Evolutionary conservation across 1,140 invertebrate species (phyloP), one percentile per base, ranked within the genome.

Genomic region (Drosophila pseudoananassae): DNA sequence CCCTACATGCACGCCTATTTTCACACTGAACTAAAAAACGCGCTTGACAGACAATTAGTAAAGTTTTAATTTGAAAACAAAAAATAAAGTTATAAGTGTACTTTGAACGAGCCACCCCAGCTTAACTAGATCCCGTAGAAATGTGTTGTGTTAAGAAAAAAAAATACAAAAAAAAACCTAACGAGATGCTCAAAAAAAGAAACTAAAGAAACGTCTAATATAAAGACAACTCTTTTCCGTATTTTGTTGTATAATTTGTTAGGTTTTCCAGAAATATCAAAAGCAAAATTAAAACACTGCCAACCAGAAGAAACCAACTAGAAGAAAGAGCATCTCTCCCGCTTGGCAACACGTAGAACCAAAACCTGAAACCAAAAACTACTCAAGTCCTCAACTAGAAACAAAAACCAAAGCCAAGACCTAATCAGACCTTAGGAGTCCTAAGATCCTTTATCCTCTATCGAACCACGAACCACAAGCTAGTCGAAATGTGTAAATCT

Each of bases 401-500:
- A 54, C 25, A 75, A 55, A 55, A 79, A 58, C 31, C 38, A 49
- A 25, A 50, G 57, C 49, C 23, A 40, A 55, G 40, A 73, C 51
- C 25, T 50, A 55, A 40, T 25, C 29, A 40, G 55, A 70, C 58
- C 53, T 69, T 85, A 80, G 80, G 43, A 49, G 46, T 53, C 53
- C 63, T 80, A 85, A 53, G 23, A 29, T 1, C 23, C 36, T 52
- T 20, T 51, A 57, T 58, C 43, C 33, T 36, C 33, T 36, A 36
- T 33, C 38, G 38, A 40, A 40, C 38, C 38, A 40, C 38, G 60
- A 72, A 54, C 47, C 76, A 68, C 46, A 57, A 50, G 54, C 76
- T 81, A 72, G 63, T 56, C 25, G 38, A 61, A 70, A 68, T 61
- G 70, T 82, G 81, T 69, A 74, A 80, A 85, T 74, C 76, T 77